phyloP scores from a whole-genome alignment of 2,888 invertebrate species.

The Ophioninae sp. region DNA sequence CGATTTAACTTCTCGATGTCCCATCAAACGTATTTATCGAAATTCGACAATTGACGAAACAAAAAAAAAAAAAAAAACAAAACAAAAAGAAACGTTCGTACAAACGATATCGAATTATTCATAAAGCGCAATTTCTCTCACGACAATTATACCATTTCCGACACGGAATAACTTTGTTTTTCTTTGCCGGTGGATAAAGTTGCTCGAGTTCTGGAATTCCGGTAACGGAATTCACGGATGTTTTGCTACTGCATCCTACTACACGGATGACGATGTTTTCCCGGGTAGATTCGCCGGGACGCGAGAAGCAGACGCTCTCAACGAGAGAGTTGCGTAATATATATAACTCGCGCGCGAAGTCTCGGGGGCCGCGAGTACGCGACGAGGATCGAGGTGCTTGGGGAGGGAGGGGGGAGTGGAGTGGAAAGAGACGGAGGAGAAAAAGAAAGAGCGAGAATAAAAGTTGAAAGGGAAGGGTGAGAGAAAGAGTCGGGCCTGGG shows the following conservation, averaged over 20 bases:
- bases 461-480: not conserved
- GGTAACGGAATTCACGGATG: slow-evolving; percentile 58
- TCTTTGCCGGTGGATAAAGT: slow-evolving; percentile 23
- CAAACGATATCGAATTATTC: not conserved
- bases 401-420: not conserved
- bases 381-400: slow-evolving; percentile 17
- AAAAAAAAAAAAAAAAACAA: not conserved
- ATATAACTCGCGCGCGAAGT: slow-evolving; percentile 49
- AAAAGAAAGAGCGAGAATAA: slow-evolving; percentile 25
- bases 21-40: no score
- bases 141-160: slow-evolving; percentile 6
- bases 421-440: slow-evolving; percentile 8
- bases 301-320: slow-evolving; percentile 30
- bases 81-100: not conserved
- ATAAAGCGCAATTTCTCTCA: not conserved
- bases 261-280: slow-evolving; percentile 60
- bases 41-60: no score
- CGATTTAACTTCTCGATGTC: no score
- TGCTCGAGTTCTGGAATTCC: slow-evolving; percentile 56
- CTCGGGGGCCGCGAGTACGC: slow-evolving; percentile 37
- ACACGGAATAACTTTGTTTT: slow-evolving; percentile 2
- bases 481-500: slow-evolving; percentile 1
- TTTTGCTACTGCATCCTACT: slow-evolving; percentile 39
- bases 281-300: slow-evolving; percentile 53
- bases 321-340: slow-evolving; percentile 58